Evolutionary conservation across 2,113 vertebrate genomes (phyloP).

Genomic region (Patagioenas fasciata): DNA sequence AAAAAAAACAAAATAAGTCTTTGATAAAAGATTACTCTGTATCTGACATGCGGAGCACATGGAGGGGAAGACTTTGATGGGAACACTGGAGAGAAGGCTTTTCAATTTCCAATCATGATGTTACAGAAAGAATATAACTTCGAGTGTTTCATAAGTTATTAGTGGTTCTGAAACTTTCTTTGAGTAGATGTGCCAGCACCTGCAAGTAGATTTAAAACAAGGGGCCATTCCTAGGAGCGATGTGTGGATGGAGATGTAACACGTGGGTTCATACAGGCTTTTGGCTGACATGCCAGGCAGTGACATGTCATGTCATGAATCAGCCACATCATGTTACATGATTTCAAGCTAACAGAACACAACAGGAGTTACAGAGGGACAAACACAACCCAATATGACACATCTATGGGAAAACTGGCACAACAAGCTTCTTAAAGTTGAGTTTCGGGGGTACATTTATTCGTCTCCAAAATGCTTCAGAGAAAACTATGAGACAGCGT

Average conservation of each 20-base stretch:
- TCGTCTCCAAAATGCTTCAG: background rate
- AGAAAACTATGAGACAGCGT: background rate
- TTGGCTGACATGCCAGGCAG: constrained; percentile 32
- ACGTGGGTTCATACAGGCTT: background rate
- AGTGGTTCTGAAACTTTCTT: background rate
- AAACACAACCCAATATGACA: constrained; percentile 44
- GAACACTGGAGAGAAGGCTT: background rate
- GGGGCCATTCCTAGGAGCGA: background rate
- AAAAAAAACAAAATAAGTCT: background rate
- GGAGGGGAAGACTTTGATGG: background rate
- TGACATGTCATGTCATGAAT: constrained; percentile 41
- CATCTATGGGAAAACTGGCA: background rate
- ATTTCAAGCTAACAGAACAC: constrained; percentile 15
- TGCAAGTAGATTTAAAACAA: background rate
- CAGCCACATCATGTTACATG: constrained; percentile 40
- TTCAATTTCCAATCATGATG: background rate
- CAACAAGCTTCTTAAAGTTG: constrained; percentile 9
- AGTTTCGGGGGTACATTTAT: constrained; percentile 18
- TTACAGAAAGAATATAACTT: background rate
- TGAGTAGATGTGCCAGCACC: background rate
- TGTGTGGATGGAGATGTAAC: background rate
- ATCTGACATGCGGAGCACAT: fast-evolving
- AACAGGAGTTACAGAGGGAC: constrained; percentile 21
- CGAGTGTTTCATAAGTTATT: background rate
- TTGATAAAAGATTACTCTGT: background rate